Percentiles rank a stretch among this genome's conserved stretches.
Conservation (phyloP, 2,888 invertebrate genomes). For the Hirtodrosophila duncani region DNA sequence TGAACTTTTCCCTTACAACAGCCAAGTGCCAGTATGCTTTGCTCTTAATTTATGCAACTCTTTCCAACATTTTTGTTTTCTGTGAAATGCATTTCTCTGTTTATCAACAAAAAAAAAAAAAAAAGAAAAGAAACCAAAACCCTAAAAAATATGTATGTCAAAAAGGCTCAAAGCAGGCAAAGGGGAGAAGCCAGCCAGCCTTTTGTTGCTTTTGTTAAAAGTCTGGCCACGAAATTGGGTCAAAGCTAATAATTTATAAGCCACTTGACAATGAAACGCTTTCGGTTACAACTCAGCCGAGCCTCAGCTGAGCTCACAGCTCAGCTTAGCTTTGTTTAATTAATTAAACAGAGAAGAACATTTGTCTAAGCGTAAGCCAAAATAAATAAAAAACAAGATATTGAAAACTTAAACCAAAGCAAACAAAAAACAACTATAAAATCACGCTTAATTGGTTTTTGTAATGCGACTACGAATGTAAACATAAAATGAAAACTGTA, state of each 20-base stretch:
- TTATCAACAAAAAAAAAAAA: too few species aligned
- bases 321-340: conserved; percentile 3
- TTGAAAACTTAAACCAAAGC: not conserved
- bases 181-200: too few species aligned
- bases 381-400: not conserved
- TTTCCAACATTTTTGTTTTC: conserved; percentile 34
- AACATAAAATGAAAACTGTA: too few species aligned
- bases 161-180: conserved; percentile 29
- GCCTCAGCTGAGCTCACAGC: not conserved
- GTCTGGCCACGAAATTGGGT: conserved; percentile 39
- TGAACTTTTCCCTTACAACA: conserved; percentile 56
- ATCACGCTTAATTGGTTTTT: too few species aligned
- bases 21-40: conserved; percentile 7
- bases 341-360: conserved; percentile 12
- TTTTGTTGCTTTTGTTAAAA: conserved; percentile 42
- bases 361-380: conserved; percentile 1
- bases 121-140: too few species aligned
- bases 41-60: conserved; percentile 51
- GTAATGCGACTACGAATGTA: too few species aligned
- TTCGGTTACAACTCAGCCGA: conserved; percentile 4
- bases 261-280: conserved; percentile 47
- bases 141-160: conserved; percentile 32
- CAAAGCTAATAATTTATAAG: conserved; percentile 43
- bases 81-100: conserved; percentile 54
- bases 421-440: conserved; percentile 1